Evolutionary conservation across 2,113 vertebrate genomes (phyloP), one percentile per base, ranked within the genome.

Genomic region (Chionomys nivalis): DNA sequence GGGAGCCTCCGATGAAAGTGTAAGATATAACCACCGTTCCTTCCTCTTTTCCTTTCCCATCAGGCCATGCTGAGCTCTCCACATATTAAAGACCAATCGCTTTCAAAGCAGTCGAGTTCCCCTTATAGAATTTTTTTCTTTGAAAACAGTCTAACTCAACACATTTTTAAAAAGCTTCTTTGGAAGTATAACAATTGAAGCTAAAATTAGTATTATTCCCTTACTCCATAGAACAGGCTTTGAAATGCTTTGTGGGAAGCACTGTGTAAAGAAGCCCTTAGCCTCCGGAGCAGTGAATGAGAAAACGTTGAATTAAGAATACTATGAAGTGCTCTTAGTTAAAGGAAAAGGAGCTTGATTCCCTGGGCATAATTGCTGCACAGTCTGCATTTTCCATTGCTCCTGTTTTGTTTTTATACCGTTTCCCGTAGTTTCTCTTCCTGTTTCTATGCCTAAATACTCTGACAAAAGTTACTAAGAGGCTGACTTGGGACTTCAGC

Each of bases 111-210:
- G 93, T 83, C 93, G 91, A 92, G 73, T 76, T 96, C 79, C 97
- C 94, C 88, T 93, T 94, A 97, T 19, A 94, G 83, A 95, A 96
- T 44, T 49, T 26, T 26, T 1, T 81, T 97, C 96, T 95, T 97
- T 97, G 94, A 96, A 97, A 97, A 97, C 92, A 97, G 91, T 76
- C 55, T 66, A 49, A 85, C 90, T 76, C 78, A 82, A 86, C 31
- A 65, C 87, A 73, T 95, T 93, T 93, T 95, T 90, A 93, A 96
- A 87, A 91, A 93, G 83, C 33, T 13, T 78, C 81, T 96, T 98
- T 98, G 94, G 96, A 96, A 97, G 88, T 93, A 91, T 90, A 98
- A 96, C 42, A 98, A 95, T 96, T 94, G 98, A 31, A 97, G 73
- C 95, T 97, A 97, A 96, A 98, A 94, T 90, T 91, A 98, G 73